phyloP scores from a whole-genome alignment of 2,797 vertebrate species.

The Stomatorhinus walkeri region DNA sequence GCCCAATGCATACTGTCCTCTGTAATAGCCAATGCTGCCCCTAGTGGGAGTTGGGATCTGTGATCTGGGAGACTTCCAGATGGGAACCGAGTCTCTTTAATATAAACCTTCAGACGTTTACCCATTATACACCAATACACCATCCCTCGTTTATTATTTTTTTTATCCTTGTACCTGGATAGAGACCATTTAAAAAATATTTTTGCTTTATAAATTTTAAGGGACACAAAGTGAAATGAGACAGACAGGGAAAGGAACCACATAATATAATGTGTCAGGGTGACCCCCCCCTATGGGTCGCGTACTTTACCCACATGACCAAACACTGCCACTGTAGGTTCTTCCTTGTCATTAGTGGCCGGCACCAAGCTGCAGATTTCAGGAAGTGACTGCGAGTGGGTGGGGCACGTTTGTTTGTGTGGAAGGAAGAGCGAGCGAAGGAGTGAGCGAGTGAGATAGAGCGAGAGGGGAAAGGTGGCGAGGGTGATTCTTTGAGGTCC shows the following conservation, averaged over 20 bases:
- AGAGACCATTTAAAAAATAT: neutral
- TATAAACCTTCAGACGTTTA: neutral
- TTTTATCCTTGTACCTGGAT: neutral
- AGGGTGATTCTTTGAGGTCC: constrained; percentile 20
- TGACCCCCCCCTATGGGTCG: neutral
- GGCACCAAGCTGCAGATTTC: constrained; percentile 33
- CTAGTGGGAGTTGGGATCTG: neutral
- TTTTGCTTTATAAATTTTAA: neutral
- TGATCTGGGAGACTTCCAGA: neutral
- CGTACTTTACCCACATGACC: constrained; percentile 17
- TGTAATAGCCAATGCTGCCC: neutral
- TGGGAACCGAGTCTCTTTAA: neutral
- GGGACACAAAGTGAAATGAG: neutral
- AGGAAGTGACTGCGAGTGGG: constrained; percentile 60
- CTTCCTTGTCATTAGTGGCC: constrained; percentile 41
- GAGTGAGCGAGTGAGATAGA: constrained; percentile 19
- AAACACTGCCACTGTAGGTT: neutral
- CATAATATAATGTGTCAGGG: constrained; percentile 16
- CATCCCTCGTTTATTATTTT: neutral
- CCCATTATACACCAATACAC: neutral
- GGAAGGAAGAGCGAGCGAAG: constrained; percentile 18
- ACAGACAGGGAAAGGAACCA: neutral
- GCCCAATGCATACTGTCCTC: neutral
- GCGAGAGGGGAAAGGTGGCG: constrained; percentile 13
- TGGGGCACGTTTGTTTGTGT: constrained; percentile 36